These are phyloP conservation scores for Porites cylindrica DNA, from an alignment of 92 coral and sea anemone genomes.

Conservation along the genomic window DNA sequence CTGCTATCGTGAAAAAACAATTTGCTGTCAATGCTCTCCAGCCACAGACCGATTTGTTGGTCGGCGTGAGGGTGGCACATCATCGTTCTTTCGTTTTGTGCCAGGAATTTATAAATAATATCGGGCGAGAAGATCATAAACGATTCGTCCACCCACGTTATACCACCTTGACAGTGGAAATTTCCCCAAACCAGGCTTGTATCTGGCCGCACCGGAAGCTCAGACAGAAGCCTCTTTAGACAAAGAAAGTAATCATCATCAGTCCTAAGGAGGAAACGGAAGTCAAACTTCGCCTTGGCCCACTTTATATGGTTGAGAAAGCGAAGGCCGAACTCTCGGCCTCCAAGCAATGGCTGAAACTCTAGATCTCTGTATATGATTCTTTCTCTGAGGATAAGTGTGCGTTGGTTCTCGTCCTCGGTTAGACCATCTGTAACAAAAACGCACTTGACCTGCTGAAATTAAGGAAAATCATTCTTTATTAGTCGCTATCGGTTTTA, in stretches of 20 bases:
- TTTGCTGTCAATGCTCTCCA: conserved; percentile 20
- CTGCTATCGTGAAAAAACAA: conserved; percentile 40
- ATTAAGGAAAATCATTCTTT: too few species aligned
- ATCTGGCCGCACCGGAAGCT: conserved; percentile 55
- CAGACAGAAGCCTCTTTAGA: conserved; percentile 29
- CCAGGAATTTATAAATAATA: conserved; percentile 38
- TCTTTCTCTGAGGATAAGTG: conserved; percentile 9
- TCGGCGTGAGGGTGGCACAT: conserved; percentile 69
- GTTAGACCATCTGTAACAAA: conserved; percentile 62
- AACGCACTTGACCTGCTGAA: conserved; percentile 49
- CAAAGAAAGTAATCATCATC: conserved; percentile 58
- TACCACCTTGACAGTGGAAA: conserved; percentile 43
- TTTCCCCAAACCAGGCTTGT: conserved; percentile 53
- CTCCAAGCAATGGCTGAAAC: conserved; percentile 55
- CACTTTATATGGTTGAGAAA: conserved; percentile 53
- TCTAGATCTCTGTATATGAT: conserved; percentile 29
- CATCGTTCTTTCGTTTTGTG: conserved; percentile 36
- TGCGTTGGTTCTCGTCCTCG: neutral
- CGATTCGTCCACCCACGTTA: conserved; percentile 48
- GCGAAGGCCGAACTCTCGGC: conserved; percentile 52
- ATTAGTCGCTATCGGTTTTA: too few species aligned
- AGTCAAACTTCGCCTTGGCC: conserved; percentile 43
- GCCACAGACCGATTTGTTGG: conserved; percentile 46
- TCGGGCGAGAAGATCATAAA: conserved; percentile 50
- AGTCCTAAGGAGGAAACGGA: conserved; percentile 32